Evolutionary conservation across 2,888 invertebrate species (phyloP), one percentile per base, ranked within the genome.

Genomic region (Desoria tigrina): DNA sequence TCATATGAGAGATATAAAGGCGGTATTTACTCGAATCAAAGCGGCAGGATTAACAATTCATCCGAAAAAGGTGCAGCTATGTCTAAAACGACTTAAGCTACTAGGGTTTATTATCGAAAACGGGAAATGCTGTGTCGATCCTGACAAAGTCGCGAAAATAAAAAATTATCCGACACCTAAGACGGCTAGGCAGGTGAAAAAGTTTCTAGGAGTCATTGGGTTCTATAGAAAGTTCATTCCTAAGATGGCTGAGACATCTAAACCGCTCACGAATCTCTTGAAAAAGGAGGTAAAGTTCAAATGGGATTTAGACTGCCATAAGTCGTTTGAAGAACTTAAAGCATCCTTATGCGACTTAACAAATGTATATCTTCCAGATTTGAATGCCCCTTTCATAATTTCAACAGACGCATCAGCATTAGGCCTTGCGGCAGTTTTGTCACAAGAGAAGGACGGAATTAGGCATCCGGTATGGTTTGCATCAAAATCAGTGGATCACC

Each of bases 31-130:
- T 9, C 6, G n/a, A 2, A 1, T 74, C 11, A 23, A 32, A 27
- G 21, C 27, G 1, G 66, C 72, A 42, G 73, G 77, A 0, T 59
- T 78, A 1, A 69, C 66, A 1, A 65, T 78, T 4, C 75, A 78
- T 54, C 66, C 72, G 0, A 54, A 54, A 0, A 78, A 78, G 60
- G 73, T 75, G 9, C 68, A 68, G 51, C 45, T 53, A 1, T 66
- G 68, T 18, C 1, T 39, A 14, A 42, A 51, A 14, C 24, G 39
- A 24, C 21, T 80, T 11, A 76, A 77, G 1, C 80, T 78, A 61
- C 61, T 81, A 32, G 80, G 80, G 1, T 79, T 79, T 59, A 77
- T 79, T 1, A 70, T 80, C 4, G 76, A 79, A 3, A 65, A 76
- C 1, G 73, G 79, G 1, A 78, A 77, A 14, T 72, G 79, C 6